Conservation (phyloP, 2,888 invertebrate species). For the Junonia oenone region DNA sequence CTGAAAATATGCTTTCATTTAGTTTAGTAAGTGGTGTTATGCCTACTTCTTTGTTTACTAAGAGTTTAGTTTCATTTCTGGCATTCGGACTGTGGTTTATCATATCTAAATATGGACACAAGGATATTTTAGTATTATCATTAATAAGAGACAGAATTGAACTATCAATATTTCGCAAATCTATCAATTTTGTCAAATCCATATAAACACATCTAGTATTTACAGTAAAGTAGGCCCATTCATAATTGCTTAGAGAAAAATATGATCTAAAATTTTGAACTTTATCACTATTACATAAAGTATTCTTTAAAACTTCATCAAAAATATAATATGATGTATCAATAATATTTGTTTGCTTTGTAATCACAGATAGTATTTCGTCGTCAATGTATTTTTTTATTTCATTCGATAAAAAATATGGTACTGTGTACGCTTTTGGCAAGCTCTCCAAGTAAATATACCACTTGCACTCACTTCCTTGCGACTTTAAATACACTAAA, state of each 20-base stretch:
- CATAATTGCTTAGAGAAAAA: constrained; percentile 79
- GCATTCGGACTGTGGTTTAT: constrained; percentile 89
- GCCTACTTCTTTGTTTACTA: constrained; percentile 51
- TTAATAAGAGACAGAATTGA: constrained; percentile 61
- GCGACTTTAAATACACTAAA: constrained; percentile 83
- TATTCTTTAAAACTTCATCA: constrained; percentile 61
- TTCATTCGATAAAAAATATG: constrained; percentile 82
- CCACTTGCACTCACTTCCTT: constrained; percentile 77
- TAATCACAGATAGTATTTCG: constrained; percentile 73
- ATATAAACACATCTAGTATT: constrained; percentile 92
- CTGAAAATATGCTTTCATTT: constrained; percentile 52
- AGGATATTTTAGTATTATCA: constrained; percentile 83
- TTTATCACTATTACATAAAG: constrained; percentile 50
- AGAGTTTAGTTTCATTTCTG: constrained; percentile 72
- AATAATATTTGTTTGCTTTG: constrained; percentile 73
- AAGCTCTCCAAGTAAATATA: constrained; percentile 83
- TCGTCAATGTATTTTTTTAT: constrained; percentile 79
- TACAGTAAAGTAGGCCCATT: constrained; percentile 91
- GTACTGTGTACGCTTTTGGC: constrained; percentile 83
- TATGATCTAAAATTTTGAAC: constrained; percentile 56
- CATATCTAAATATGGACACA: constrained; percentile 93
- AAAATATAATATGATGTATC: constrained; percentile 61
- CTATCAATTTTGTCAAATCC: constrained; percentile 67
- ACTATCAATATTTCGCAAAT: constrained; percentile 61
- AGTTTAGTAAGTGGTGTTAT: constrained; percentile 49